These are phyloP conservation scores for Leguminivora glycinivorella DNA, from an alignment of 1,140 invertebrate species.

Conservation along the genomic window DNA sequence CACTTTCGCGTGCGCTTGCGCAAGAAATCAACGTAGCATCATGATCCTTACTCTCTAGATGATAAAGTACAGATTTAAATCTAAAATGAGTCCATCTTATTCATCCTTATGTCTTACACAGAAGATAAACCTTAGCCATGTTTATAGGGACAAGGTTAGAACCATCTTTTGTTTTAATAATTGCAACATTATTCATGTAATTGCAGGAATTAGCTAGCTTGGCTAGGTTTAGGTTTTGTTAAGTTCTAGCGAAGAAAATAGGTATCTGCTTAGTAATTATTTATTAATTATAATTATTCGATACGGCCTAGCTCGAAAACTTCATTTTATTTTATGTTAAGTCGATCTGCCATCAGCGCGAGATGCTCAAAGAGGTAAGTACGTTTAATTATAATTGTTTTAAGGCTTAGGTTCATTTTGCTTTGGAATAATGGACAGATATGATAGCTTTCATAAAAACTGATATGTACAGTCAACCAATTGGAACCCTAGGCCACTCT, in stretches of 20 bases:
- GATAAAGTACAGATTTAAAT: background rate
- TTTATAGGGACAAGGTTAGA: constrained; percentile 17
- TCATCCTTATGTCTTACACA: background rate
- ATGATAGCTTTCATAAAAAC: too few species aligned
- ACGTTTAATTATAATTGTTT: too few species aligned
- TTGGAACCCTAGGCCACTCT: too few species aligned
- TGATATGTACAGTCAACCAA: too few species aligned
- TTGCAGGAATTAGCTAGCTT: background rate
- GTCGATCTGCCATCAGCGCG: too few species aligned
- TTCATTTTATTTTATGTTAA: too few species aligned
- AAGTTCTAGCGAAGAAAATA: constrained; percentile 17
- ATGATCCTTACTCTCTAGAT: background rate
- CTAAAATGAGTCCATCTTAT: constrained; percentile 28
- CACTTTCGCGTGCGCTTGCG: constrained; percentile 40
- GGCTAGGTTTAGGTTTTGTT: constrained; percentile 30
- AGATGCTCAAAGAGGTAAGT: too few species aligned
- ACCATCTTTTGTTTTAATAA: constrained; percentile 10
- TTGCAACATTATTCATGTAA: background rate
- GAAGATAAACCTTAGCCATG: background rate
- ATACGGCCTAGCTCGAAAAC: too few species aligned
- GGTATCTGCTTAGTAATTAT: background rate
- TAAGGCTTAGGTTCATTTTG: too few species aligned
- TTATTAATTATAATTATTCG: too few species aligned
- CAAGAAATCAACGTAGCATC: background rate
- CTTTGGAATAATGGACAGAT: too few species aligned